Evolutionary conservation across 2,797 vertebrate genomes (phyloP), one percentile per base, ranked within the genome.

Genomic region (Myripristis murdjan): DNA sequence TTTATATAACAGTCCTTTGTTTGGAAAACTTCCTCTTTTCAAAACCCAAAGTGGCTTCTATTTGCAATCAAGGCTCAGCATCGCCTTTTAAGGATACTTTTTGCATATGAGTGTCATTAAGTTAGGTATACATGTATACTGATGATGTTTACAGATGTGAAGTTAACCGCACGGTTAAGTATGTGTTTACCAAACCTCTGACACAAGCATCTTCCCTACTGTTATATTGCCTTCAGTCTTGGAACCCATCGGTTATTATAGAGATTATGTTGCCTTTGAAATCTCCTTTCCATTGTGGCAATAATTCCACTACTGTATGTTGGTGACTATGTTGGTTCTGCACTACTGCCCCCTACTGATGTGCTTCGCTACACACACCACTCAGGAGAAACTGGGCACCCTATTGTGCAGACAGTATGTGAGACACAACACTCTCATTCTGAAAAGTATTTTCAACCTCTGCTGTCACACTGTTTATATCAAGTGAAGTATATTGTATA

Each of bases 281-380:
- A 70, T 73, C 46, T 35, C 23, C 44, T 68, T 57, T 70, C 57
- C 70, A 68, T 15, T 63, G 37, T 54, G 15, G 58, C 71, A 80
- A 65, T 77, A 80, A 73, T 54, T 54, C 63, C 33, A 53, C 18
- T 54, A 65, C 33, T 31, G 26, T n/a, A 46, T 49, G 51, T 26
- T 11, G 12, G 20, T 22, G 22, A 20, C 41, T 33, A 55, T 60
- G 59, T 73, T 57, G 77, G 73, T 20, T 68, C 41, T 85, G 54
- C 75, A 66, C 76, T 85, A 71, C 89, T 91, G 90, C 87, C 88
- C 79, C 77, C 81, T 86, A 66, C 70, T 78, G 91, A 75, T 72
- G 18, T 48, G 51, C 49, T 65, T 39, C 39, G 61, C 81, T 81
- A 90, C 70, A 77, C 58, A 87, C 84, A 83, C 41, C 39, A 59